A percentile compares a stretch with the other conserved stretches of the same genome.
These are phyloP conservation scores for Anolis apletophallus DNA, from an alignment of 2,797 vertebrate genomes.

Conservation along the genomic window DNA sequence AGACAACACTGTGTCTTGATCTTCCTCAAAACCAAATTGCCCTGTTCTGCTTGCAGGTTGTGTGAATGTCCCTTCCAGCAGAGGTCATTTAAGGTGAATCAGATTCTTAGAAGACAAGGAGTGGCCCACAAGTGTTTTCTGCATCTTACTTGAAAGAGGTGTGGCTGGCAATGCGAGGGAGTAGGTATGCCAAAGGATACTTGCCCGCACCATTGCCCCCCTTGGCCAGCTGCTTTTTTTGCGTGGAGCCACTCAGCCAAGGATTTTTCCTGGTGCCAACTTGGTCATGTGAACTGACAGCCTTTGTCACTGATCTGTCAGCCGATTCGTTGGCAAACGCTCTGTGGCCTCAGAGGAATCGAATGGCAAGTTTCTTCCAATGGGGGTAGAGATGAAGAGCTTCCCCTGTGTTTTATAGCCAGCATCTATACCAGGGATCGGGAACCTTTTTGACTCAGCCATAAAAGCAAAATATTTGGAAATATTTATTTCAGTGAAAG, in stretches of 20 bases:
- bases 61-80: too few relatives aligned
- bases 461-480: too few relatives aligned
- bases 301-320: not conserved
- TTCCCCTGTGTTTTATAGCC: not conserved
- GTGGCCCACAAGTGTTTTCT: too few relatives aligned
- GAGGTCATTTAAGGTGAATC: too few relatives aligned
- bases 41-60: too few relatives aligned
- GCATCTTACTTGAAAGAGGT: not conserved
- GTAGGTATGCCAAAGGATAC: not conserved
- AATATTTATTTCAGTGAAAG: too few relatives aligned
- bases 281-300: not conserved
- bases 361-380: not conserved
- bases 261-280: not conserved
- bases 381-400: accelerated
- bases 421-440: too few relatives aligned
- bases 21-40: too few relatives aligned
- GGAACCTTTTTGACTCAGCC: too few relatives aligned
- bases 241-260: not conserved
- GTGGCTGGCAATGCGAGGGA: not conserved
- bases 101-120: too few relatives aligned
- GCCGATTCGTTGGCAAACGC: not conserved
- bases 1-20: too few relatives aligned
- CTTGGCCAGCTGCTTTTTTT: not conserved
- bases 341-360: not conserved
- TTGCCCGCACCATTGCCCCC: too few relatives aligned